Base-by-base conservation (phyloP, 2,888 invertebrate species). In the Sinotaia quadrata region DNA sequence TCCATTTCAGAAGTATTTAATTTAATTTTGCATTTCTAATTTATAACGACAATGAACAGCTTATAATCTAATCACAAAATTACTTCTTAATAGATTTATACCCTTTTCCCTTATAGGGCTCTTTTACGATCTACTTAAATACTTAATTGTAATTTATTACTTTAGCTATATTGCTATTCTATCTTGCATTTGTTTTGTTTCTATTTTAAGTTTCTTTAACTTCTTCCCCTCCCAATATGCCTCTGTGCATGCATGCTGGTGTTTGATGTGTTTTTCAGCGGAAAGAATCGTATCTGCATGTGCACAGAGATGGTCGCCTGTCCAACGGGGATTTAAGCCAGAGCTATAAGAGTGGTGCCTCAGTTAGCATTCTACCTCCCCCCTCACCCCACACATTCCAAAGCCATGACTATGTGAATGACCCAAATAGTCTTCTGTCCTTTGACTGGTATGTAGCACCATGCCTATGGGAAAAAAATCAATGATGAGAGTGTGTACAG, bases 361-460 rank as follows among this genome's bases (percentile, higher is more conserved):
- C 34, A 36, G 15, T 27, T 3, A n/a, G 47, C 27, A 27, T 57
- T 34, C 62, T 34, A 24, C 47, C 61, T 29, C 56, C 74, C 29
- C 78, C 75, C 24, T 49, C 72, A 12, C 75, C 75, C 21, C 67
- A 33, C 51, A 29, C 61, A 49, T 56, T 44, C 7, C 41, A 37
- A 56, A 54, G 61, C 31, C 61, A 57, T 44, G 71, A 76, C 33
- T 79, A 78, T 71, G 75, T 77, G 31, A 78, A 78, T 73, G 73
- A 78, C 29, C 68, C 71, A 10, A 54, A 37, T 36, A 62, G 76
- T 71, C 36, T 62, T 52, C 36, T 29, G 15, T 58, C 69, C 44
- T 73, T 59, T 67, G 47, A 72, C 21, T 76, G 76, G 76, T 76
- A 75, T 44, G 76, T 76, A 47, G 15, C 41, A 18, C 56, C 12